Conservation (phyloP, 2,888 invertebrate species). For the Caenorhabditis sp. region DNA sequence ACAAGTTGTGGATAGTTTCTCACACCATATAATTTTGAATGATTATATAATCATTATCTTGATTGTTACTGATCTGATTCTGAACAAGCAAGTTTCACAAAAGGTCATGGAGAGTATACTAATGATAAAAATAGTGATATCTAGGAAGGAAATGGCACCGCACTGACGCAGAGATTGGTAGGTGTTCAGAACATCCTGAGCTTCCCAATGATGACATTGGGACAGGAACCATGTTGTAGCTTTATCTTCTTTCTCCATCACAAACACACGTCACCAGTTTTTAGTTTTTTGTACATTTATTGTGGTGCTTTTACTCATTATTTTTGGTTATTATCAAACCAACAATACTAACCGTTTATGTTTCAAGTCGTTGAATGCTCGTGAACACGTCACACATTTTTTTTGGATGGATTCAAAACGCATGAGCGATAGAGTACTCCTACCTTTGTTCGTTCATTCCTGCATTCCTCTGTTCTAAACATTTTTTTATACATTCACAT, state of each 20-base stretch:
- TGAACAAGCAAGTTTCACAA: neutral
- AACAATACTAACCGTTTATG: neutral
- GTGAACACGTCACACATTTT: neutral
- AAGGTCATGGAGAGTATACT: constrained; percentile 42
- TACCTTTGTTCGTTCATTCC: constrained; percentile 25
- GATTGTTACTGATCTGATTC: constrained; percentile 19
- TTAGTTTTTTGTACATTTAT: constrained; percentile 49
- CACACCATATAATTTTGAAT: constrained; percentile 57
- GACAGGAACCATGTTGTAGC: constrained; percentile 54
- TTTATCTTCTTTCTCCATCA: constrained; percentile 57
- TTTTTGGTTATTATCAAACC: neutral
- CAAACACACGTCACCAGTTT: constrained; percentile 38
- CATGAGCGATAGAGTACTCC: constrained; percentile 18
- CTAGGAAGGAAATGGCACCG: constrained; percentile 76
- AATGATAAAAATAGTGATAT: constrained; percentile 47
- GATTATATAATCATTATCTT: constrained; percentile 10
- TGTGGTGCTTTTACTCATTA: constrained; percentile 33
- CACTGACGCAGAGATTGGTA: constrained; percentile 72
- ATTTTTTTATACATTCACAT: constrained; percentile 20
- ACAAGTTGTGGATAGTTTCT: constrained; percentile 45
- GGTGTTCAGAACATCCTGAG: constrained; percentile 30
- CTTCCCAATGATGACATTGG: constrained; percentile 37
- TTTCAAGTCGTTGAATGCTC: constrained; percentile 8
- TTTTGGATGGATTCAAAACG: constrained; percentile 20
- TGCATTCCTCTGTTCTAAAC: constrained; percentile 48